Percentiles rank a stretch among this genome's conserved stretches.
Conservation (phyloP, 2,113 vertebrate species). For the Chloropsis hardwickii region DNA sequence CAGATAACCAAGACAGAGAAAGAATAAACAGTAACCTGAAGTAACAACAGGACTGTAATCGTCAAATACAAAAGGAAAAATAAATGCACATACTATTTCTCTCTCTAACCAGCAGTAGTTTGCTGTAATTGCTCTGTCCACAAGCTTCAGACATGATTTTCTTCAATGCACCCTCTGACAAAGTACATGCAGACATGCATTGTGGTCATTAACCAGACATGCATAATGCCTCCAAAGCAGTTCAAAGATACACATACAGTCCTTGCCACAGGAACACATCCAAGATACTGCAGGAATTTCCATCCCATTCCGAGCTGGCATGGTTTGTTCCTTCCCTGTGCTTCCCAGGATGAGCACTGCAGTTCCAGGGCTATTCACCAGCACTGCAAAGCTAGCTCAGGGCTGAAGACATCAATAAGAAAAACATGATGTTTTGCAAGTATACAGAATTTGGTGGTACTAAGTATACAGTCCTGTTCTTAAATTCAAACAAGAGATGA, state of each 20-base stretch:
- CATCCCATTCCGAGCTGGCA: background rate
- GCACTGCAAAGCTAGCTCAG: background rate
- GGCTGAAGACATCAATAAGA: background rate
- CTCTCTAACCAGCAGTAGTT: background rate
- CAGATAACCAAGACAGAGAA: background rate
- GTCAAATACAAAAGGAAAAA: background rate
- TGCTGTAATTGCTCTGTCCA: background rate
- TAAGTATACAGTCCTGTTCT: background rate
- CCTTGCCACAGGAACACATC: background rate
- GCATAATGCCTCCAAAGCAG: background rate
- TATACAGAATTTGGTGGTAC: no score
- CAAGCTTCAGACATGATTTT: background rate
- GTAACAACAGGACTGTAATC: background rate
- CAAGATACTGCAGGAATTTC: background rate
- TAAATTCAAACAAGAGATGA: background rate
- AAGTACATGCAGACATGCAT: no score
- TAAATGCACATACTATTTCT: background rate
- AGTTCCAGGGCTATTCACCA: background rate
- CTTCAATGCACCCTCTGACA: fast-evolving
- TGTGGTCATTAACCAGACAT: background rate
- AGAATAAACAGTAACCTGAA: background rate
- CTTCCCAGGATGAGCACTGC: background rate
- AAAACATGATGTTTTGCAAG: background rate
- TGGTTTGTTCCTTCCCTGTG: fast-evolving
- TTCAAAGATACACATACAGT: background rate